A percentile compares a stretch with the other conserved stretches of the same genome.
phyloP scores from a whole-genome alignment of 2,888 invertebrate genomes.

The Ganaspis brasiliensis region DNA sequence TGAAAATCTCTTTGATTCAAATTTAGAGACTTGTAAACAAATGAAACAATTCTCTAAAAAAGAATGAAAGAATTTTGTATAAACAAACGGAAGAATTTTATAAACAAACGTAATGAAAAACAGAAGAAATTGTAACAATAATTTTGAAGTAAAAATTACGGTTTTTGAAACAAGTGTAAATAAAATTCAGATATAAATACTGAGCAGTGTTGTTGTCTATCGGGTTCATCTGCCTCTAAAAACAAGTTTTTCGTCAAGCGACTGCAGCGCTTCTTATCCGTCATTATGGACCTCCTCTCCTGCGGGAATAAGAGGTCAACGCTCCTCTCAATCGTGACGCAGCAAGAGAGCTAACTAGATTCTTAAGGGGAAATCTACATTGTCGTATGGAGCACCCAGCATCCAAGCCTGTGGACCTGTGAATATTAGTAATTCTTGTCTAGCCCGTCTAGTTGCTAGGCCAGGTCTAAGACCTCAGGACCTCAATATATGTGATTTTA shows the following conservation, averaged over 20 bases:
- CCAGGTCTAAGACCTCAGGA: conserved; percentile 10
- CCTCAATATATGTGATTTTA: not conserved
- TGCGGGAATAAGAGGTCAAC: conserved; percentile 52
- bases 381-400: not conserved
- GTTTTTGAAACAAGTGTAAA: not conserved
- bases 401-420: conserved; percentile 8
- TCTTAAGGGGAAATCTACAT: conserved; percentile 30
- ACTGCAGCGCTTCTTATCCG: conserved; percentile 52
- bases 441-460: conserved; percentile 31
- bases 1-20: no score
- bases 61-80: no score
- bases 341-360: conserved; percentile 33
- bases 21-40: no score
- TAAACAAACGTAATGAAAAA: no score
- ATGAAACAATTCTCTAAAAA: no score
- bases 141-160: no score
- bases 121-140: no score
- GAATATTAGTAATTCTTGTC: conserved; percentile 1
- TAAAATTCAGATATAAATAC: not conserved
- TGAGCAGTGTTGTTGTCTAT: conserved; percentile 30
- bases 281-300: conserved; percentile 52
- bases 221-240: conserved; percentile 36
- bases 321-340: conserved; percentile 38
- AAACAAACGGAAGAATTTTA: no score
- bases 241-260: conserved; percentile 39